Evolutionary conservation across 1,140 invertebrate genomes (phyloP).

Genomic region (Dufourea novaeangliae): DNA sequence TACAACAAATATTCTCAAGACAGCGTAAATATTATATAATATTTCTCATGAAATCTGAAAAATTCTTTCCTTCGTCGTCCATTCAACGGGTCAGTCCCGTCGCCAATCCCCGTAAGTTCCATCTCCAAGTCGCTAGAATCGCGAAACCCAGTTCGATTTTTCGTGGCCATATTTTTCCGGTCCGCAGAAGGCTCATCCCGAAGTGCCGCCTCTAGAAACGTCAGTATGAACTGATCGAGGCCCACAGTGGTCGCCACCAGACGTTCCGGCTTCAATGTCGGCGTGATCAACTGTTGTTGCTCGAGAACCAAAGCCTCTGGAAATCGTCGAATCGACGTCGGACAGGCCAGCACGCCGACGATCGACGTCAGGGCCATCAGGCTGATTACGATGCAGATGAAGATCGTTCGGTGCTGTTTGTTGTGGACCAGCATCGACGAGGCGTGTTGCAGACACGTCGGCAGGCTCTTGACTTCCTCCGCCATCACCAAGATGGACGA

Average conservation of each 20-base stretch:
- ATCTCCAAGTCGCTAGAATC: constrained; percentile 45
- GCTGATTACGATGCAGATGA: constrained; percentile 90
- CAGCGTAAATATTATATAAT: too few species aligned
- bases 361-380: constrained; percentile 86
- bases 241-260: constrained; percentile 28
- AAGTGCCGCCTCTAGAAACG: constrained; percentile 72
- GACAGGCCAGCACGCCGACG: constrained; percentile 75
- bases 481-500: constrained; percentile 92
- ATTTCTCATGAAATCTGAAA: constrained; percentile 56
- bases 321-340: constrained; percentile 47
- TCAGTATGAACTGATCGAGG: constrained; percentile 72
- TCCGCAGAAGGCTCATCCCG: constrained; percentile 54
- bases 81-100: constrained; percentile 17
- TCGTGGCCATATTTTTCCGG: constrained; percentile 16
- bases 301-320: constrained; percentile 42
- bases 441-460: constrained; percentile 85
- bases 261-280: constrained; percentile 27
- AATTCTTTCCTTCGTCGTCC: constrained; percentile 63
- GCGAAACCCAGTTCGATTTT: constrained; percentile 31
- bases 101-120: constrained; percentile 54
- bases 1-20: too few species aligned
- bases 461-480: constrained; percentile 89
- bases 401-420: constrained; percentile 86
- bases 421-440: constrained; percentile 89
- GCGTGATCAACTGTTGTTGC: constrained; percentile 34